Conservation (phyloP, 2,113 vertebrate genomes). For the Epinephelus fuscoguttatus region DNA sequence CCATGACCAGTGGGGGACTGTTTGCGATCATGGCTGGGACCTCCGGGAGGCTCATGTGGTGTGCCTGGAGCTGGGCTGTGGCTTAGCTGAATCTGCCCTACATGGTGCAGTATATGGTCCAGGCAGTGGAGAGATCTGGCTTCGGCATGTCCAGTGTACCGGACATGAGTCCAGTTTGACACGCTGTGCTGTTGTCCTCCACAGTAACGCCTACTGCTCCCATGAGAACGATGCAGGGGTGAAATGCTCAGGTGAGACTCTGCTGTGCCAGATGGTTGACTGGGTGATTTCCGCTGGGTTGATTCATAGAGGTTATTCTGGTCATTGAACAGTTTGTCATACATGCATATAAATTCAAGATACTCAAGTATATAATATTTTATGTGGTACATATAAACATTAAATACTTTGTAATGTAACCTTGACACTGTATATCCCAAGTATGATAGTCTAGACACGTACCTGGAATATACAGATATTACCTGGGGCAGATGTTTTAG, state of each 20-base stretch:
- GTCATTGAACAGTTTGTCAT: too few relatives aligned
- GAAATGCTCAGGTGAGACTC: slow-evolving; percentile 81
- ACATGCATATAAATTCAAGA: not conserved
- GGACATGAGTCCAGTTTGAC: slow-evolving; percentile 79
- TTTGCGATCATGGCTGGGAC: slow-evolving; percentile 81
- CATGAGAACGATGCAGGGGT: slow-evolving; percentile 79
- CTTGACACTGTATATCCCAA: not conserved
- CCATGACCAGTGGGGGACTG: slow-evolving; percentile 81
- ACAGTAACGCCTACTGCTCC: slow-evolving; percentile 67
- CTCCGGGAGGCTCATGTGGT: slow-evolving; percentile 80
- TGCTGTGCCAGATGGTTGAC: not conserved
- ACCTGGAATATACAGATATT: not conserved
- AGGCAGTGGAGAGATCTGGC: slow-evolving; percentile 72
- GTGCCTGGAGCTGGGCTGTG: slow-evolving; percentile 83
- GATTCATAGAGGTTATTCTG: not conserved
- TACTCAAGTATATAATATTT: not conserved
- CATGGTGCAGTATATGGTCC: slow-evolving; percentile 53
- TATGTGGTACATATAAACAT: not conserved
- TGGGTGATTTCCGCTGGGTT: not conserved
- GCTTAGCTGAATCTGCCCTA: slow-evolving; percentile 70
- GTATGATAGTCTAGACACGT: not conserved
- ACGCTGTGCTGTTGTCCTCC: slow-evolving; percentile 69
- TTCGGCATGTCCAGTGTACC: slow-evolving; percentile 76
- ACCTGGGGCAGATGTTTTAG: not conserved
- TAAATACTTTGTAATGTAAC: not conserved